Evolutionary conservation across 2,888 invertebrate genomes (phyloP), one percentile per base, ranked within the genome.

Genomic region (Brachyopa scutellaris): DNA sequence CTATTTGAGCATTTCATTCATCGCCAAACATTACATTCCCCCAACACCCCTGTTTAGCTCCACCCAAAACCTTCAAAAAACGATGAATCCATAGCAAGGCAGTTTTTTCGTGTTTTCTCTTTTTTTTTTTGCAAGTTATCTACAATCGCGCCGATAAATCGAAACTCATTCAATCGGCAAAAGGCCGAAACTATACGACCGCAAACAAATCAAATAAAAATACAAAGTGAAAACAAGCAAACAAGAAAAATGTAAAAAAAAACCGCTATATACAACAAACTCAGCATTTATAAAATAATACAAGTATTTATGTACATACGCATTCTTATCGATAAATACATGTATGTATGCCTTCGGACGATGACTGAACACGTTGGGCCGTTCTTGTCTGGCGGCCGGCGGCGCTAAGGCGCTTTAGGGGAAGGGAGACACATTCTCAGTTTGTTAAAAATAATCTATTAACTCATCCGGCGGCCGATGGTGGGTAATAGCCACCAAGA

Each of bases 361-460:
- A 57, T 29, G 42, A 38, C 13, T 67, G 26, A 67, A 59, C 36
- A 19, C 13, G 51, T 42, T 51, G 13, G 40, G 33, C 51, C 15
- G 59, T 42, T 26, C 42, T 66, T 59, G 49, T 42, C 33, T n/a
- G 11, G 17, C 13, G 9, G 23, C 53, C 13, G 9, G 23, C 53
- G 51, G 33, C 19, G 38, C 19, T 29, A 31, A 6, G 15, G 2
- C 17, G 36, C 9, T 33, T 13, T 19, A 7, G 11, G 8, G 36
- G 13, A 6, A 15, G 49, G 38, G 19, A 42, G 17, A 36, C 6
- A 26, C 55, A 49, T 62, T 70, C 33, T 42, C 7, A 11, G n/a
- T 23, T 76, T 45, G 51, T 77, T 76, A 57, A 72, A 72, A 66
- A 66, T 64, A 72, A 15, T 72, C 64, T 70, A 51, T 53, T 51